Conservation (phyloP, 1,140 invertebrate genomes). For the Cydia amplana region DNA sequence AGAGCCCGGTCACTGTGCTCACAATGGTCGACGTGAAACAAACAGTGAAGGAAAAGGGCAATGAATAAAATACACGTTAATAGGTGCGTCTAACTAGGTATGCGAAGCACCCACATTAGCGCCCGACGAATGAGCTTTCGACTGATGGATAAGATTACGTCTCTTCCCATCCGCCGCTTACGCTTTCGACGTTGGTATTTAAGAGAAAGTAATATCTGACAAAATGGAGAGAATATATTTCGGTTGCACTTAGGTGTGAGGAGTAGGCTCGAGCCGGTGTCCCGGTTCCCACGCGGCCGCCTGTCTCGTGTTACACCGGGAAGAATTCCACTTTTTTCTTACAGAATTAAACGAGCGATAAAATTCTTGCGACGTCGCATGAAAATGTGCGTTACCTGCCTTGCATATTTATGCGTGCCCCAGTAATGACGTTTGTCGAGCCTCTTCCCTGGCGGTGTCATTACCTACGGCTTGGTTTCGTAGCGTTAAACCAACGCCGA, state of each 20-base stretch:
- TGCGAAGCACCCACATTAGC: constrained; percentile 64
- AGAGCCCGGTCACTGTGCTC: constrained; percentile 43
- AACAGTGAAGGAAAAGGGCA: constrained; percentile 56
- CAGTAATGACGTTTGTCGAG: constrained; percentile 77
- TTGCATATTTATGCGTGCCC: constrained; percentile 78
- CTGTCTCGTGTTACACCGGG: constrained; percentile 67
- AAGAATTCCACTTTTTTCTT: constrained; percentile 73
- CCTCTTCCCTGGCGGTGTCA: constrained; percentile 66
- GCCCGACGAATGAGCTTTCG: constrained; percentile 58
- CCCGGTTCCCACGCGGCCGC: constrained; percentile 69
- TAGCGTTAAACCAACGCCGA: constrained; percentile 64
- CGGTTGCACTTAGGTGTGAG: constrained; percentile 71
- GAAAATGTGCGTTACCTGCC: constrained; percentile 79
- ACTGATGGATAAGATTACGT: constrained; percentile 69
- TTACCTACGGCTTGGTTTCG: constrained; percentile 61
- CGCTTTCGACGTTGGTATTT: constrained; percentile 61
- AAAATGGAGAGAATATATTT: constrained; percentile 68
- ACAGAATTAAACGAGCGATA: constrained; percentile 78
- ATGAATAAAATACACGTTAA: constrained; percentile 67
- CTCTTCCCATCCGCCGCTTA: constrained; percentile 55
- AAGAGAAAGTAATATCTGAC: constrained; percentile 72
- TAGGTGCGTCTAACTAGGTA: constrained; percentile 53
- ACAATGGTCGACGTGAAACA: constrained; percentile 54
- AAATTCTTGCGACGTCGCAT: constrained; percentile 79
- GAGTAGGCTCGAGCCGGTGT: constrained; percentile 55